Base-by-base conservation (phyloP, 64 coral and sea anemone species). In the Platygyra sinensis region DNA sequence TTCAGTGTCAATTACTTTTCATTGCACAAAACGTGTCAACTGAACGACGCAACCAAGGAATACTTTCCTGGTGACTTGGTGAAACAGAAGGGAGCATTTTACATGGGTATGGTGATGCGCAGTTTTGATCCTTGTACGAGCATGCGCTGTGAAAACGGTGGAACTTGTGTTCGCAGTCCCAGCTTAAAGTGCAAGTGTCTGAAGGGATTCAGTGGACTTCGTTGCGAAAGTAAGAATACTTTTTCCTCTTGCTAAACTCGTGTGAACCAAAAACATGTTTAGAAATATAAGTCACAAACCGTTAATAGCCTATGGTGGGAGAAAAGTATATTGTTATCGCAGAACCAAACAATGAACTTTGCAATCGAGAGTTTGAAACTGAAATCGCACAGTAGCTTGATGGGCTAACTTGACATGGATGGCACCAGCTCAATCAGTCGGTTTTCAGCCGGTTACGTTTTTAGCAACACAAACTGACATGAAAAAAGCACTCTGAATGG, bases 81-180 rank as follows among this genome's bases (percentile, higher is more conserved):
- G 20, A 4, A 36, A 85, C 38, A 38, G 15, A 85, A 71, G 22
- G 81, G 63, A 85, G 39, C 39, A 24, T 8, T 85, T 51, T 71
- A 39, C 38, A 71, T 85, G 20, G 33, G 46, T 27, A 69, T 85
- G 81, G 81, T 85, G 32, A 29, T 85, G 8, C 32, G 63, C 19
- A 8, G 25, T 14, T 8, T 72, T 85, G 11, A 51, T 7, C 38
- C 38, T 12, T 85, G 81, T 72, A 12, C 0, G 22, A 51, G 62
- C 81, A 71, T 85, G 81, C 81, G 63, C 81, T 85, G 81, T 85
- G 81, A 72, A 15, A 85, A 85, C 46, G 81, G 81, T 72, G 81
- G 81, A 51, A 85, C 62, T 19, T 85, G 81, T 25, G 63, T 85
- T 15, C 6, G 5, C 19, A 85, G 39, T 18, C 36, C 81, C 5